phyloP scores from a whole-genome alignment of 2,888 invertebrate genomes.

The Zaprionus obscuricornis region DNA sequence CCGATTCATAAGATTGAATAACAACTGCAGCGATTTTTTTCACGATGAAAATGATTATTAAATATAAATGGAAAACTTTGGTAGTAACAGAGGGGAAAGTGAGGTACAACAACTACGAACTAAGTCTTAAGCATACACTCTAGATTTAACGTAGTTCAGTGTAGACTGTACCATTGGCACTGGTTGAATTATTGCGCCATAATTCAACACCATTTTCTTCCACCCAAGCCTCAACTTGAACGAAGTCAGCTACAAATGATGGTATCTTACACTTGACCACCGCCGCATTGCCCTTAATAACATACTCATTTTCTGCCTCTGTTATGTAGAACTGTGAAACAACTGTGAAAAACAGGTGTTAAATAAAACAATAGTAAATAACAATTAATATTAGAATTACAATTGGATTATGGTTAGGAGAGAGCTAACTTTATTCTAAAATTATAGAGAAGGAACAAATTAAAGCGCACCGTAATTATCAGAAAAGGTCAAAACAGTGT shows the following conservation, averaged over 20 bases:
- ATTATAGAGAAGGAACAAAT: slow-evolving; percentile 9
- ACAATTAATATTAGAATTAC: neutral
- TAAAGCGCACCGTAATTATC: slow-evolving; percentile 81
- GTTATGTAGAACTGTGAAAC: slow-evolving; percentile 95
- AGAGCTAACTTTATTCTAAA: slow-evolving; percentile 32
- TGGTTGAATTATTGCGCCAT: slow-evolving; percentile 83
- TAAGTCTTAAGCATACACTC: no score
- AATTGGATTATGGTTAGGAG: slow-evolving; percentile 3
- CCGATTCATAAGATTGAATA: slow-evolving; percentile 93
- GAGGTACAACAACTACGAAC: slow-evolving; percentile 5
- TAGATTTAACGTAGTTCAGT: no score
- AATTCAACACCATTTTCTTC: slow-evolving; percentile 87
- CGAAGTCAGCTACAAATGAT: slow-evolving; percentile 96
- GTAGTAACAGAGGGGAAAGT: slow-evolving; percentile 7
- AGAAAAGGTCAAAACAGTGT: slow-evolving; percentile 77
- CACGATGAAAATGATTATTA: no score
- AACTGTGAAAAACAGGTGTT: slow-evolving; percentile 84
- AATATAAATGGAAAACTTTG: neutral
- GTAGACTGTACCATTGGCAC: slow-evolving; percentile 76
- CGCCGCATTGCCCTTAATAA: slow-evolving; percentile 95
- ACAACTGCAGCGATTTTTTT: slow-evolving; percentile 88
- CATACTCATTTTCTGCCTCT: slow-evolving; percentile 97
- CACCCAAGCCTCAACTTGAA: slow-evolving; percentile 93
- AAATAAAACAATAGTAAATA: slow-evolving; percentile 37
- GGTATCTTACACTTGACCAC: slow-evolving; percentile 97